Percentiles rank a stretch among this genome's conserved stretches.
phyloP scores from a whole-genome alignment of 2,113 vertebrate species.

The Prinia subflava region DNA sequence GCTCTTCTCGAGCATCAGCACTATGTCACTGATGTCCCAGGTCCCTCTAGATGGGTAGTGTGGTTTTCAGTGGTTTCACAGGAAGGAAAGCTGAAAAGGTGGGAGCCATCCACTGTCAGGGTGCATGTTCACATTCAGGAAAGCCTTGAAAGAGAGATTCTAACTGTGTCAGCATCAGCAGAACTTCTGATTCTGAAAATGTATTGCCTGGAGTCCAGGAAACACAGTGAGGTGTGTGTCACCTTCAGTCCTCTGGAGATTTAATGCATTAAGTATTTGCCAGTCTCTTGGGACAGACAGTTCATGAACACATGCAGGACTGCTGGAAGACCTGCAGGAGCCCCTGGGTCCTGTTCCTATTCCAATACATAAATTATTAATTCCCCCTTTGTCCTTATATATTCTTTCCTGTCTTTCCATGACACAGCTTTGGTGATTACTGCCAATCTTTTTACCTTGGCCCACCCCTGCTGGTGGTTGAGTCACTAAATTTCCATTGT shows the following conservation, averaged over 20 bases:
- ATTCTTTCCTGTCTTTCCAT: not conserved
- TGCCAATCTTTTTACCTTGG: not conserved
- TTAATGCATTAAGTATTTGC: not conserved
- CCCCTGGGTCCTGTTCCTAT: not conserved
- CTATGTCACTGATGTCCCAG: fast-evolving
- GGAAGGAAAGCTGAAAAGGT: not conserved
- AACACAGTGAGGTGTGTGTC: not conserved
- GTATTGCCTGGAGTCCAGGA: not conserved
- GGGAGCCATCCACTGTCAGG: not conserved
- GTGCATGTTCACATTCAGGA: fast-evolving
- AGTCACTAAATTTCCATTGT: not conserved
- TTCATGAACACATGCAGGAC: not conserved
- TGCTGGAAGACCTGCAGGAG: not conserved
- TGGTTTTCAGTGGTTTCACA: not conserved
- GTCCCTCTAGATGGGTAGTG: not conserved
- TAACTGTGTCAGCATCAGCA: not conserved
- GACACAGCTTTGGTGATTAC: not conserved
- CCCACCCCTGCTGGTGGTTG: not conserved
- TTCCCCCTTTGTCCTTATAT: not conserved
- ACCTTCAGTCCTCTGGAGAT: not conserved
- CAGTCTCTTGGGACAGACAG: not conserved
- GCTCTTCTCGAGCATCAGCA: not conserved
- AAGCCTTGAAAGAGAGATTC: not conserved
- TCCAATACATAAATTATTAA: not conserved
- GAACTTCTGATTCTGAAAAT: not conserved